These are phyloP conservation scores for Alca torda DNA, from an alignment of 2,797 vertebrate genomes.

Conservation along the genomic window DNA sequence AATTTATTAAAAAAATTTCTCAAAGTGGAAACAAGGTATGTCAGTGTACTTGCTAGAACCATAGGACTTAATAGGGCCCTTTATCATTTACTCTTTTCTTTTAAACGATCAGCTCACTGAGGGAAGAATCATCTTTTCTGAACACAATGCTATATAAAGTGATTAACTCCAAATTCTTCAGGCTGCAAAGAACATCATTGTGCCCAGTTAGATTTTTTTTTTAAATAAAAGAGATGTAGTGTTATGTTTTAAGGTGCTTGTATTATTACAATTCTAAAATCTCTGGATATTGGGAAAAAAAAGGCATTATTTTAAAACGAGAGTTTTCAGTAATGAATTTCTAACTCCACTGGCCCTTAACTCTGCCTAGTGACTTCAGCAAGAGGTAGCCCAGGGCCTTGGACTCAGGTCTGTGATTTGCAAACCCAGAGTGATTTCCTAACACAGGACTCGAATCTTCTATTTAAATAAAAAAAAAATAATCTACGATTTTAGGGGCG, in stretches of 20 bases:
- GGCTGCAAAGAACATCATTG: neutral
- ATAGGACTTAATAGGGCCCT: neutral
- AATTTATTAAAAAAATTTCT: constrained; percentile 40
- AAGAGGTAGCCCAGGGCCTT: neutral
- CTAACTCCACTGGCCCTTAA: neutral
- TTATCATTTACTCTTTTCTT: neutral
- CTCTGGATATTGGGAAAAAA: neutral
- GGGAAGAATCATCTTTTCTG: neutral
- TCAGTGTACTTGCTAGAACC: neutral
- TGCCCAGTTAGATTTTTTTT: neutral
- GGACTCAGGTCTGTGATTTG: neutral
- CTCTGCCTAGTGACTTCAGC: neutral
- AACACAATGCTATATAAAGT: neutral
- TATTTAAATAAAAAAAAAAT: neutral
- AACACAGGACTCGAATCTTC: neutral
- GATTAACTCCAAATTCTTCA: neutral
- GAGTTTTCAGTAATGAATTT: neutral
- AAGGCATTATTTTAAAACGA: neutral
- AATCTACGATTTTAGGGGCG: neutral
- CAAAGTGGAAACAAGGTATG: neutral
- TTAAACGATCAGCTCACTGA: neutral
- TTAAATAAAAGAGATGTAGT: neutral
- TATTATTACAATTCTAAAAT: neutral
- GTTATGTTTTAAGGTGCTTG: neutral
- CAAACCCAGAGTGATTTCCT: neutral